Evolutionary conservation across 2,888 invertebrate genomes (phyloP), one percentile per base, ranked within the genome.

Genomic region (Mesorhabditis belari): DNA sequence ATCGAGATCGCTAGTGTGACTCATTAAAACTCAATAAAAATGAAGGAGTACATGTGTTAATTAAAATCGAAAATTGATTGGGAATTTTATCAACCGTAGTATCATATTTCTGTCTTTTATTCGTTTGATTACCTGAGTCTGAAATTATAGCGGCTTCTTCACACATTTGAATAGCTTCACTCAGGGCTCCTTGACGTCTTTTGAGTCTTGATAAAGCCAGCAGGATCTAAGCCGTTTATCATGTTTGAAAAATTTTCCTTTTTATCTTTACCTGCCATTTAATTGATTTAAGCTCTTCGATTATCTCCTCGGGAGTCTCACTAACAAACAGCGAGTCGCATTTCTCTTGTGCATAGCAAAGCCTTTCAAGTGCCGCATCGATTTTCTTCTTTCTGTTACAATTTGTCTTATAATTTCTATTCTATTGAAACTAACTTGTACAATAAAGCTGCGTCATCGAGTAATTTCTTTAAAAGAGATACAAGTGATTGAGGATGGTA

Each of bases 351-450:
- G 63, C 63, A 29, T 63, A 63, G 2, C 53, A 17, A 6, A 63
- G 51, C 5, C 63, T 56, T 19, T 63, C 57, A 57, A 63, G 56
- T 17, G 63, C 60, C n/a, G 60, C 63, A 27, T 57, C 63, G 3
- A 55, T 26, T 49, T 56, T 17, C 23, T 57, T 60, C 35, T 63
- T 63, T 28, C 63, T 56, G n/a, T 35, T 17, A 35, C n/a, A n/a
- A 35, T 9, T 9, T 9, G 12, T 35, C n/a, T 35, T 35, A 1
- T 35, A 35, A 35, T 9, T n/a, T 35, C 12, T 17, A 49, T 55
- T 29, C 6, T 17, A 23, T 23, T 54, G 6, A 17, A n/a, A n/a
- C 50, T 5, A 17, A 59, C 59, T 44, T 54, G 26, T 52, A 57
- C 23, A 63, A 49, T 17, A 57, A 52, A 24, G 44, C 57, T 0